phyloP scores from a whole-genome alignment of 2,888 invertebrate species.

The Troilus luridus region DNA sequence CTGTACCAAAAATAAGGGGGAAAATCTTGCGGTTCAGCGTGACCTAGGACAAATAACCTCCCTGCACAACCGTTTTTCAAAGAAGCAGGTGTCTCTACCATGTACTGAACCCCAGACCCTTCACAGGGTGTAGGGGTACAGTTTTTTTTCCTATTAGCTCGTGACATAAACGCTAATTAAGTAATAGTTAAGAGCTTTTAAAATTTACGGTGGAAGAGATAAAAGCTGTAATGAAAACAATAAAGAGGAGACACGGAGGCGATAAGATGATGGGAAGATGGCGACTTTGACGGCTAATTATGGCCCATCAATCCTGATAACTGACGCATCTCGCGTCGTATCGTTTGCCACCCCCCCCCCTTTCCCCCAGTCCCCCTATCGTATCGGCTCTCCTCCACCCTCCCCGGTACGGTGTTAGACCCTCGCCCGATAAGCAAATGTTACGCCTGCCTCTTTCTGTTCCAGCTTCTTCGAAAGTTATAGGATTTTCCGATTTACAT shows the following conservation, averaged over 20 bases:
- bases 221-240: slow-evolving; percentile 4
- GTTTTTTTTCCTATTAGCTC: no score
- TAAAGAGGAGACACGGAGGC: background rate
- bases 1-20: no score
- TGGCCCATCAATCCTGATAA: slow-evolving; percentile 29
- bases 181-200: background rate
- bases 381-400: background rate
- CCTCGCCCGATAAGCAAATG: slow-evolving; percentile 1
- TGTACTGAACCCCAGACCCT: no score
- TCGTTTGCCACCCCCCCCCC: background rate
- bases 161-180: background rate
- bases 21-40: no score
- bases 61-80: no score
- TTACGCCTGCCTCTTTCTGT: background rate
- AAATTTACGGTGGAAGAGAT: background rate
- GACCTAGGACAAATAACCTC: no score
- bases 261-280: background rate
- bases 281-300: slow-evolving; percentile 9
- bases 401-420: background rate
- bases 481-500: slow-evolving; percentile 15
- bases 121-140: no score
- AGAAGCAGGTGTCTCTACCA: no score
- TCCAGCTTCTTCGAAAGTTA: background rate
- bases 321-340: background rate
- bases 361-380: no score